phyloP scores from a whole-genome alignment of 2,797 vertebrate genomes.

The Pipistrellus kuhlii region DNA sequence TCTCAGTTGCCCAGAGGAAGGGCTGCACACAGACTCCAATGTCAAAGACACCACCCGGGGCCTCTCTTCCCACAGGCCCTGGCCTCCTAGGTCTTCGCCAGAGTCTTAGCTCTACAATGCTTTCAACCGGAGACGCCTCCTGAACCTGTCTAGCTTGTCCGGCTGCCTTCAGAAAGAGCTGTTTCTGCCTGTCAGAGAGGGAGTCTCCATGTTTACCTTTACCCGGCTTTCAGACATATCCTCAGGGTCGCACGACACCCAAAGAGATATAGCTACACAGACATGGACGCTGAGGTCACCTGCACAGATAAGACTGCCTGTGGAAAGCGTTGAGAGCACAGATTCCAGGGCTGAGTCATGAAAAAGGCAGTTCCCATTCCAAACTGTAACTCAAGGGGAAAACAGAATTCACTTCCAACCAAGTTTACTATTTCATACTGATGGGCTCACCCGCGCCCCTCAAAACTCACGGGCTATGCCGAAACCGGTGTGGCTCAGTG shows the following conservation, averaged over 20 bases:
- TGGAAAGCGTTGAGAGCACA: not conserved
- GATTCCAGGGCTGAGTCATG: not conserved
- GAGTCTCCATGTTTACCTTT: not conserved
- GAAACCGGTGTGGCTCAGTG: too few relatives aligned
- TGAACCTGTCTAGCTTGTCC: not conserved
- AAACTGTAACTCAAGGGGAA: not conserved
- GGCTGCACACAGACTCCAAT: not conserved
- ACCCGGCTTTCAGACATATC: not conserved
- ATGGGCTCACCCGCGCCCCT: not conserved
- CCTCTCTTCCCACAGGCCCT: not conserved
- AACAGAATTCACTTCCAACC: constrained; percentile 16
- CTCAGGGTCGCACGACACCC: not conserved
- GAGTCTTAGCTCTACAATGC: not conserved
- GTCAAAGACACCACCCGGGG: not conserved
- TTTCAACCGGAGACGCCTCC: not conserved
- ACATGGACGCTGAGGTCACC: not conserved
- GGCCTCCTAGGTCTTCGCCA: not conserved
- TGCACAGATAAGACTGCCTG: not conserved
- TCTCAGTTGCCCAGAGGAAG: not conserved
- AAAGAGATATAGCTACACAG: not conserved
- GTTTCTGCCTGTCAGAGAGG: not conserved
- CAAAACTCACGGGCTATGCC: not conserved
- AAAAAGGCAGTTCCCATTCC: constrained; percentile 21
- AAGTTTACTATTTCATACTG: not conserved
- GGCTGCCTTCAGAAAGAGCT: not conserved